A percentile compares a stretch with the other conserved stretches of the same genome.
phyloP scores from a whole-genome alignment of 2,113 vertebrate species.

The Hippolais icterina region DNA sequence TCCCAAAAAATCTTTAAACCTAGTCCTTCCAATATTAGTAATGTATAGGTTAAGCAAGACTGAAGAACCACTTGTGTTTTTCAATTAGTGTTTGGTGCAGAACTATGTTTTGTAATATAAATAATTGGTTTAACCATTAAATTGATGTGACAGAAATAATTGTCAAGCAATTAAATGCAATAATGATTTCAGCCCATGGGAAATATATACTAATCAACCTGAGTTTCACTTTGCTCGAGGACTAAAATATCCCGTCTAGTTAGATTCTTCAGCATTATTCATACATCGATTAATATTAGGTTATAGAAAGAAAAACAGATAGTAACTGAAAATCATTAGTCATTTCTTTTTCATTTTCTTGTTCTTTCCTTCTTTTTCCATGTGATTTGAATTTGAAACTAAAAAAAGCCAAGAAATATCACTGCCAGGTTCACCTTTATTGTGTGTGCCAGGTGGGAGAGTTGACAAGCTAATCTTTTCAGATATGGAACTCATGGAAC shows the following conservation, averaged over 20 bases:
- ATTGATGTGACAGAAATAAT: constrained; percentile 73
- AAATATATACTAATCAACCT: constrained; percentile 59
- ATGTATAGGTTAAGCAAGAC: constrained; percentile 17
- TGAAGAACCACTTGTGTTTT: background rate
- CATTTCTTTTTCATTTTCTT: background rate
- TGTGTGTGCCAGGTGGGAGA: background rate
- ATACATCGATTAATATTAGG: background rate
- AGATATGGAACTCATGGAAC: background rate
- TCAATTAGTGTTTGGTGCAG: constrained; percentile 56
- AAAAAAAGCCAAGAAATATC: background rate
- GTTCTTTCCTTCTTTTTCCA: background rate
- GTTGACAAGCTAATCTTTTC: background rate
- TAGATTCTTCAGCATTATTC: background rate
- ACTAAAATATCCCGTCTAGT: background rate
- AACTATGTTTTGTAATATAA: constrained; percentile 67
- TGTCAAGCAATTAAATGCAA: constrained; percentile 69
- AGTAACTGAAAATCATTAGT: background rate
- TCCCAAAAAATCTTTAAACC: background rate
- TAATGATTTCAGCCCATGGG: constrained; percentile 61
- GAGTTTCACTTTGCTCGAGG: background rate
- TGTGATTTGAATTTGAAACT: background rate
- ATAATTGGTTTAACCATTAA: constrained; percentile 72
- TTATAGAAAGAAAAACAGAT: background rate
- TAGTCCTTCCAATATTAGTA: constrained; percentile 36
- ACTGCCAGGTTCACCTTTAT: background rate